These are phyloP conservation scores for Balanococcus diminutus DNA, from an alignment of 2,888 invertebrate species.

Conservation along the genomic window DNA sequence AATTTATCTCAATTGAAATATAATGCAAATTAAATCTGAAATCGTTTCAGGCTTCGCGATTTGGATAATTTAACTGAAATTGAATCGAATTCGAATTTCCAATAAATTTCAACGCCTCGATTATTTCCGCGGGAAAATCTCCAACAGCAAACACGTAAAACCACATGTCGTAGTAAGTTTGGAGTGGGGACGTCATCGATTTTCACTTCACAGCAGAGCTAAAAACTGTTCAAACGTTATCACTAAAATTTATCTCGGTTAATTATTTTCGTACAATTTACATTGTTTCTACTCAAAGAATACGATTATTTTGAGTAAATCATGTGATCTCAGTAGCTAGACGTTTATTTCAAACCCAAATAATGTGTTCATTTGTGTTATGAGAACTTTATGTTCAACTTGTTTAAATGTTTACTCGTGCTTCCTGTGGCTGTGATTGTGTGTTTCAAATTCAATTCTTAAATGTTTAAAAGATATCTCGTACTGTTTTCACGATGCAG, in stretches of 20 bases:
- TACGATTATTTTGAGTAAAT: neutral
- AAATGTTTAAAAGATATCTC: neutral
- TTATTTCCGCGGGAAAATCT: neutral
- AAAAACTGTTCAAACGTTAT: neutral
- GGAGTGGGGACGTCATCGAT: neutral
- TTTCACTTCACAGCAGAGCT: too few relatives aligned
- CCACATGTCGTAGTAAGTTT: neutral
- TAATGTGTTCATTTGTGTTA: constrained; percentile 2
- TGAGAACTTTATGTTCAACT: neutral
- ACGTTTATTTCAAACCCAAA: neutral
- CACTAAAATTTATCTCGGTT: neutral
- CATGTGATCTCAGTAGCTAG: neutral
- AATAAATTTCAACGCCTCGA: too few relatives aligned
- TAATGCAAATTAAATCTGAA: neutral
- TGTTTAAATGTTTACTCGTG: neutral
- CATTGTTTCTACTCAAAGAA: neutral
- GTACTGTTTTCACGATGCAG: neutral
- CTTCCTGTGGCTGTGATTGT: constrained; percentile 3
- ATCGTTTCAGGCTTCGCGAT: neutral
- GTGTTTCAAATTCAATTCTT: neutral
- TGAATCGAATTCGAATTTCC: neutral
- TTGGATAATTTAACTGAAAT: neutral
- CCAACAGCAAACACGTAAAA: neutral
- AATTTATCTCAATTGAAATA: neutral
- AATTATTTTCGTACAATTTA: neutral